These are phyloP conservation scores for Corapipo altera DNA, from an alignment of 2,113 vertebrate species.

Conservation along the genomic window DNA sequence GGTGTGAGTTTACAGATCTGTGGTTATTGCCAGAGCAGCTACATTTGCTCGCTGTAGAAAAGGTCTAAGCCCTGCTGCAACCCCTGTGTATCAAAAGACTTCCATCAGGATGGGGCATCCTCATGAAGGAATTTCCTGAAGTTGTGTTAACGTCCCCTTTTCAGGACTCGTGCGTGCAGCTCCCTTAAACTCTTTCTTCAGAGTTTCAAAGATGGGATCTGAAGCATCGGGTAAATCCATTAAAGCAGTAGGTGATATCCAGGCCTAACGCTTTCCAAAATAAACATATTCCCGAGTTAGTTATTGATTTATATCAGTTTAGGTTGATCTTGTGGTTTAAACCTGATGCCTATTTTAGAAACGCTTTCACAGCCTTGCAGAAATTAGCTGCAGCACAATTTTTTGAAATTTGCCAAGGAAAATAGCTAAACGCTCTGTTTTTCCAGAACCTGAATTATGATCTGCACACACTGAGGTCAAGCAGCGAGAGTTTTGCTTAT, in stretches of 20 bases:
- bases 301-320: constrained; percentile 71
- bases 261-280: constrained; percentile 53
- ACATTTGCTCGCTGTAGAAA: accelerated
- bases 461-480: constrained; percentile 66
- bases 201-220: constrained; percentile 40
- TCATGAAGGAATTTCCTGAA: neutral
- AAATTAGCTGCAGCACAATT: constrained; percentile 65
- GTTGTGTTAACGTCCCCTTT: neutral
- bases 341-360: constrained; percentile 68
- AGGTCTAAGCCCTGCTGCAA: neutral
- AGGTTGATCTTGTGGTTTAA: constrained; percentile 69
- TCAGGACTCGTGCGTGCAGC: accelerated
- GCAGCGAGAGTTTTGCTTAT: constrained; percentile 59
- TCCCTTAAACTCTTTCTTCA: constrained; percentile 24
- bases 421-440: constrained; percentile 61
- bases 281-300: constrained; percentile 54
- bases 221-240: constrained; percentile 61
- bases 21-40: neutral
- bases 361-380: constrained; percentile 62
- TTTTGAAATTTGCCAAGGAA: constrained; percentile 68
- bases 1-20: neutral
- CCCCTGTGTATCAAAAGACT: neutral
- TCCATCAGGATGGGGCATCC: neutral
- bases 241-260: constrained; percentile 62
- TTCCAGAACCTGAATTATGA: constrained; percentile 68